Conservation (phyloP, 37 sponge, comb jelly and placozoan genomes). For the Cladorhizidae sp. region DNA sequence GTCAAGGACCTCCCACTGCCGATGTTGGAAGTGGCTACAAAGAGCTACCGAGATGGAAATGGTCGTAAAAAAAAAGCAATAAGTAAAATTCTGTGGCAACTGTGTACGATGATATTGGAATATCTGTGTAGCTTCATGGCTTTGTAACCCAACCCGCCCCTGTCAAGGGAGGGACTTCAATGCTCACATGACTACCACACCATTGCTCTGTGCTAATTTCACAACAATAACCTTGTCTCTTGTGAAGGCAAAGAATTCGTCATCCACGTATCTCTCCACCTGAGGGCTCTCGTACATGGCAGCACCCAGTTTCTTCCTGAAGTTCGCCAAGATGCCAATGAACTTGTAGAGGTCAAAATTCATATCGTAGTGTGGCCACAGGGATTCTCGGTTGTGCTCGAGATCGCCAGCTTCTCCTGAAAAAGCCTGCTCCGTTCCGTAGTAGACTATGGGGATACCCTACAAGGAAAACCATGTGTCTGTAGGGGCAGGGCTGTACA, state of each 20-base stretch:
- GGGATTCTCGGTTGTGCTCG: constrained; percentile 57
- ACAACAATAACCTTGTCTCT: constrained; percentile 59
- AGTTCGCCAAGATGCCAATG: constrained; percentile 40
- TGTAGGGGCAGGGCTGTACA: no score
- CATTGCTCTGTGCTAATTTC: no score
- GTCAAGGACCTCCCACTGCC: constrained; percentile 55
- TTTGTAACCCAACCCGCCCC: no score
- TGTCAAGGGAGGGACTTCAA: no score
- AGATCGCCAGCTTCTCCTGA: constrained; percentile 45
- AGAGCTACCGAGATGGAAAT: constrained; percentile 12
- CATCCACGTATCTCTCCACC: constrained; percentile 76
- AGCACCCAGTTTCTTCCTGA: constrained; percentile 39
- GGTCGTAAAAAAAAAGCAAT: not conserved
- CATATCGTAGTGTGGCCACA: constrained; percentile 74
- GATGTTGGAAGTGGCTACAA: constrained; percentile 76
- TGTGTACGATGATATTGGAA: no score
- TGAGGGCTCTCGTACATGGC: constrained; percentile 43
- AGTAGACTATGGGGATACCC: constrained; percentile 88
- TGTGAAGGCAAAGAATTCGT: constrained; percentile 80
- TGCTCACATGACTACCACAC: no score
- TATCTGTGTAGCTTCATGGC: no score
- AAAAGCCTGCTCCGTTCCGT: constrained; percentile 83
- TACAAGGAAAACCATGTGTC: constrained; percentile 26
- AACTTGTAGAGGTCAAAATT: constrained; percentile 55
- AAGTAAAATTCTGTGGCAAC: not conserved